These are phyloP conservation scores for Bujurquina vittata DNA, from an alignment of 2,113 vertebrate genomes.

Conservation along the genomic window DNA sequence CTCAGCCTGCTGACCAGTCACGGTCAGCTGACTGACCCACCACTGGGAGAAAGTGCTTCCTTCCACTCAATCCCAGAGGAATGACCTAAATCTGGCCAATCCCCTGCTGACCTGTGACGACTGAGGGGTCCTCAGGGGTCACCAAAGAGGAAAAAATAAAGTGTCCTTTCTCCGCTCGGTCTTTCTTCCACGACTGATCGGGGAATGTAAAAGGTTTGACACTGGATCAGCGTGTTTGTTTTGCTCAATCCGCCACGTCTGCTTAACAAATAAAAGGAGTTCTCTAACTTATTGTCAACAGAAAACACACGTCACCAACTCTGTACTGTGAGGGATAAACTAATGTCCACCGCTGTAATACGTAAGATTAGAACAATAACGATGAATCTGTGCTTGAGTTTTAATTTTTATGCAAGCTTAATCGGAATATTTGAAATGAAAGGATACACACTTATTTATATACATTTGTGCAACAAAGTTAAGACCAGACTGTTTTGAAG, in stretches of 20 bases:
- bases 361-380: background rate
- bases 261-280: slow-evolving; percentile 6
- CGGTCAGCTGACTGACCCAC: slow-evolving; percentile 64
- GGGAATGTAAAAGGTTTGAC: slow-evolving; percentile 35
- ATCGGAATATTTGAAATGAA: background rate
- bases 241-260: slow-evolving; percentile 36
- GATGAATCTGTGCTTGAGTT: background rate
- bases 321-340: background rate
- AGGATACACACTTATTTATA: background rate
- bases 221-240: slow-evolving; percentile 35
- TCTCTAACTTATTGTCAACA: background rate
- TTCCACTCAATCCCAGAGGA: slow-evolving; percentile 58
- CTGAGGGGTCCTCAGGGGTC: slow-evolving; percentile 55
- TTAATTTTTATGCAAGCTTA: background rate
- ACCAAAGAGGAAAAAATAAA: slow-evolving; percentile 58
- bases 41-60: slow-evolving; percentile 58
- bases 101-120: slow-evolving; percentile 55
- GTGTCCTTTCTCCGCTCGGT: slow-evolving; percentile 3
- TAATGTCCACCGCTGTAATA: background rate
- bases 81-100: slow-evolving; percentile 70
- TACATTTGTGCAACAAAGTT: background rate
- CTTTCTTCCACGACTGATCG: slow-evolving; percentile 14
- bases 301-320: background rate
- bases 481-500: background rate
- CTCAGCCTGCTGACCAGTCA: slow-evolving; percentile 46